Conservation (phyloP, 1,140 invertebrate genomes). For the Drosophila erecta region DNA sequence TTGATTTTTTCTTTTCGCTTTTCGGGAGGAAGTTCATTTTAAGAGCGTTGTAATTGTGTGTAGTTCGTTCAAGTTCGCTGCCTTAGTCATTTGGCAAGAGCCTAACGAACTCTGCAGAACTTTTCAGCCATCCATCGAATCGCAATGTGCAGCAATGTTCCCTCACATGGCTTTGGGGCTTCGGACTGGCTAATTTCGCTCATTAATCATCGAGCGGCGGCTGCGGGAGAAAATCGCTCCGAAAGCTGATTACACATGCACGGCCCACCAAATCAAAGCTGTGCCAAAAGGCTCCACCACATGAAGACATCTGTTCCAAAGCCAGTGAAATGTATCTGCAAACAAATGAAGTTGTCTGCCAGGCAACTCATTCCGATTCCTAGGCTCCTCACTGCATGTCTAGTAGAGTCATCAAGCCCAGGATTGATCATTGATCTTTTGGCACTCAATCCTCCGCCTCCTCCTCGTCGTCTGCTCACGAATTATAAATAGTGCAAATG, state of each 20-base stretch:
- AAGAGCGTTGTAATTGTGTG: slow-evolving; percentile 70
- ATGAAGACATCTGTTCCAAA: slow-evolving; percentile 39
- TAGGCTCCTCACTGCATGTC: slow-evolving; percentile 15
- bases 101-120: slow-evolving; percentile 51
- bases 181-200: slow-evolving; percentile 68
- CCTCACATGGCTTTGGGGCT: slow-evolving; percentile 30
- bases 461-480: slow-evolving; percentile 45
- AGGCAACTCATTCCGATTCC: slow-evolving; percentile 31
- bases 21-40: slow-evolving; percentile 67
- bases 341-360: slow-evolving; percentile 80
- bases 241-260: slow-evolving; percentile 74
- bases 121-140: slow-evolving; percentile 6
- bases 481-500: slow-evolving; percentile 83
- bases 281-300: slow-evolving; percentile 57
- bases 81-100: slow-evolving; percentile 74
- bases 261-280: slow-evolving; percentile 65
- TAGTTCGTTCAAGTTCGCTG: slow-evolving; percentile 79
- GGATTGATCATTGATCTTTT: slow-evolving; percentile 82
- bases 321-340: slow-evolving; percentile 74
- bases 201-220: slow-evolving; percentile 68
- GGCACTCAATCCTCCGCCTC: slow-evolving; percentile 64
- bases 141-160: slow-evolving; percentile 42
- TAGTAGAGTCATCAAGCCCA: slow-evolving; percentile 78
- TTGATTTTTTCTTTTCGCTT: slow-evolving; percentile 12
- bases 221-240: slow-evolving; percentile 38